These are phyloP conservation scores for Nebria brevicollis DNA, from an alignment of 2,888 invertebrate genomes.

Conservation along the genomic window DNA sequence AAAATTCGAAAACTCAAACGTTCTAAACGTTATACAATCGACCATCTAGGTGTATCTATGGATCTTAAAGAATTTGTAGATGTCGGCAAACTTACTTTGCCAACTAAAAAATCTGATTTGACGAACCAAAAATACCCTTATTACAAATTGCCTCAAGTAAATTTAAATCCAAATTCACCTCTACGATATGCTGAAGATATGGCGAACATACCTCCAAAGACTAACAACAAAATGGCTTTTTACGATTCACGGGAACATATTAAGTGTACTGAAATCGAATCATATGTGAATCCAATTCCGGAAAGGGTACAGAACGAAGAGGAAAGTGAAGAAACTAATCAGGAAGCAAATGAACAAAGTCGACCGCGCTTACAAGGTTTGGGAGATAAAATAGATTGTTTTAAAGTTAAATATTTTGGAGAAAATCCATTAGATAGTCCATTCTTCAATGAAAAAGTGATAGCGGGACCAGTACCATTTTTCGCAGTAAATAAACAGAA, in stretches of 20 bases:
- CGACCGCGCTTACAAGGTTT: conserved; percentile 70
- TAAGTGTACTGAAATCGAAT: conserved; percentile 68
- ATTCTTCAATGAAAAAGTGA: conserved; percentile 71
- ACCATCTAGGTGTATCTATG: conserved; percentile 53
- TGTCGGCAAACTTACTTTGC: conserved; percentile 45
- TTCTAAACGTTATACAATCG: conserved; percentile 51
- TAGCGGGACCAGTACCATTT: conserved; percentile 65
- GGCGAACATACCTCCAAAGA: conserved; percentile 71
- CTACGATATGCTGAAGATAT: conserved; percentile 75
- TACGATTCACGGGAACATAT: conserved; percentile 70
- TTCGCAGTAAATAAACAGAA: conserved; percentile 47
- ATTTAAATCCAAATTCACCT: conserved; percentile 69
- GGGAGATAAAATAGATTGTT: conserved; percentile 79
- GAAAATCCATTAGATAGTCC: conserved; percentile 80
- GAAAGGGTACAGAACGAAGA: conserved; percentile 60
- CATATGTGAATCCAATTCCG: conserved; percentile 67
- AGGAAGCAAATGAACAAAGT: conserved; percentile 58
- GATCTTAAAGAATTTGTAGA: conserved; percentile 49
- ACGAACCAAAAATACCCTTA: conserved; percentile 72
- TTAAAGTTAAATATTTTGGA: conserved; percentile 79
- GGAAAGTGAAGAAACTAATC: conserved; percentile 53
- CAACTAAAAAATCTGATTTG: conserved; percentile 48
- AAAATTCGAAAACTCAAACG: conserved; percentile 40
- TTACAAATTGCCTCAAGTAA: conserved; percentile 63
- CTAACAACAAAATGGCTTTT: conserved; percentile 74